A percentile compares a stretch with the other conserved stretches of the same genome.
Evolutionary conservation across 2,888 invertebrate genomes (phyloP).

Genomic region (Hartigia nigra): DNA sequence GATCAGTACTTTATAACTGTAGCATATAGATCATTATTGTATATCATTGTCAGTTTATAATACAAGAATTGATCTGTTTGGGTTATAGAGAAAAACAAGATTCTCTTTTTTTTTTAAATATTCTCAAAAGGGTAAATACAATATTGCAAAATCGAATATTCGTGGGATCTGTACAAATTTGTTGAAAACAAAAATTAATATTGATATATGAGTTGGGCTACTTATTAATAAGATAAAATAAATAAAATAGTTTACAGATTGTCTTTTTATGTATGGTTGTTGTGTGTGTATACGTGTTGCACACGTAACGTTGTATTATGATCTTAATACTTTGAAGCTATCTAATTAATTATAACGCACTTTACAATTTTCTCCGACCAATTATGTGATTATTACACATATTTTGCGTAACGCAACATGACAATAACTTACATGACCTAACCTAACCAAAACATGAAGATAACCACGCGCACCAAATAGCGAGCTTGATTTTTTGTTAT

Average conservation of each 20-base stretch:
- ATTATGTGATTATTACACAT: conserved; percentile 25
- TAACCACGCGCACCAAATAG: background rate
- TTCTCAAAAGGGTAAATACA: background rate
- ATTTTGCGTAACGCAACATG: background rate
- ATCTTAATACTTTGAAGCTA: conserved; percentile 12
- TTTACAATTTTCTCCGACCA: conserved; percentile 25
- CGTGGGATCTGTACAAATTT: background rate
- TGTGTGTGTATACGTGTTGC: background rate
- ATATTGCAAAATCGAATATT: background rate
- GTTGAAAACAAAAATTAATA: background rate
- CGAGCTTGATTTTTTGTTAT: background rate
- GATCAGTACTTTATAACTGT: background rate
- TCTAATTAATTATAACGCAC: conserved; percentile 27
- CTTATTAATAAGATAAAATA: conserved; percentile 31
- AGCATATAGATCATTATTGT: background rate
- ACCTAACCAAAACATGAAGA: background rate
- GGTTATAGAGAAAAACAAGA: background rate
- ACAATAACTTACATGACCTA: background rate
- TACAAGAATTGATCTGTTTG: background rate
- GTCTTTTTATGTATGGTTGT: background rate
- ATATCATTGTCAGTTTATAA: background rate
- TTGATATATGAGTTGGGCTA: background rate
- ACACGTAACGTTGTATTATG: background rate
- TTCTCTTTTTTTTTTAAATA: conserved; percentile 7
- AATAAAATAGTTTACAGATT: conserved; percentile 39